Percentiles rank a stretch among this genome's conserved stretches.
phyloP scores from a whole-genome alignment of 2,113 vertebrate genomes.

The Montifringilla adamsi region DNA sequence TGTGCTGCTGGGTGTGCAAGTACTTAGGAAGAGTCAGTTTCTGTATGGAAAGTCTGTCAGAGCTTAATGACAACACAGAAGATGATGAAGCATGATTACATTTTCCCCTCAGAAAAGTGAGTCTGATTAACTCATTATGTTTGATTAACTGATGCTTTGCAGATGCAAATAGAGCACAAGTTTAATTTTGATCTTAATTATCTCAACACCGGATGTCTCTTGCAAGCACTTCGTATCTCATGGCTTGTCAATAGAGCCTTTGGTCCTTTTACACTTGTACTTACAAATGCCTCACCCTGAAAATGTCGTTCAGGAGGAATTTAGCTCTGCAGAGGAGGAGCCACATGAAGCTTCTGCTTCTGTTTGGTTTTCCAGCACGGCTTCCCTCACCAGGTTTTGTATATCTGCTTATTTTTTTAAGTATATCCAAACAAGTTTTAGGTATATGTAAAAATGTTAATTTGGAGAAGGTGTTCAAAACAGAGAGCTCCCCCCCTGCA shows the following conservation, averaged over 20 bases:
- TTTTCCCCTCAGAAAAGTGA: conserved; percentile 21
- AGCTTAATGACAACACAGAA: background rate
- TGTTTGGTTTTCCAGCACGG: background rate
- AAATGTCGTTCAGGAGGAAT: background rate
- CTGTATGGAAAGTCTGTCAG: background rate
- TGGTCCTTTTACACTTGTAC: conserved; percentile 25
- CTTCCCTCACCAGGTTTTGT: background rate
- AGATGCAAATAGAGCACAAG: conserved; percentile 13
- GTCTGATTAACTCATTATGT: conserved; percentile 31
- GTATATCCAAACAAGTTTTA: background rate
- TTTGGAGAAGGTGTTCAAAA: background rate
- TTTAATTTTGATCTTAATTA: conserved; percentile 46
- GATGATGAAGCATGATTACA: background rate
- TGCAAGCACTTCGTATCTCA: conserved; percentile 7
- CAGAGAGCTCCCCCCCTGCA: background rate
- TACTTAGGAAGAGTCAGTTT: background rate
- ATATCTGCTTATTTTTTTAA: background rate
- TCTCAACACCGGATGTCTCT: conserved; percentile 1
- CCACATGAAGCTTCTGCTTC: background rate
- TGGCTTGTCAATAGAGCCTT: conserved; percentile 3
- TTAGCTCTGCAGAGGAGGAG: background rate
- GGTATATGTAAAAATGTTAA: background rate
- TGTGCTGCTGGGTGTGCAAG: background rate
- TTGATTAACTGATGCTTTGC: conserved; percentile 34
- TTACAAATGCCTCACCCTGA: conserved; percentile 2